Conservation (phyloP, 2,888 invertebrate genomes). For the Loripinus fragilis region DNA sequence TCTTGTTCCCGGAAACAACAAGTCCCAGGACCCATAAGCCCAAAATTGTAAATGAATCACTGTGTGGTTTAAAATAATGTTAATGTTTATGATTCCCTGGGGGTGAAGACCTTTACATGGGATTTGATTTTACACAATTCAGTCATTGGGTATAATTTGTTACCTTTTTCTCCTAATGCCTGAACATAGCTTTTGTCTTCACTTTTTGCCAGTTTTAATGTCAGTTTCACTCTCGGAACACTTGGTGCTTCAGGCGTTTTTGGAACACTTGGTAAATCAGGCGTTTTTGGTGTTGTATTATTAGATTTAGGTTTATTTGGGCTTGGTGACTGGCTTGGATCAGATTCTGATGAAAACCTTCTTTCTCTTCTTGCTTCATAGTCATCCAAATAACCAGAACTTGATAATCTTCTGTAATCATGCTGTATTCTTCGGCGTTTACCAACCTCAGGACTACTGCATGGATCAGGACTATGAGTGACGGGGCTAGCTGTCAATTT, state of each 20-base stretch:
- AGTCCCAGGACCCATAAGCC: no score
- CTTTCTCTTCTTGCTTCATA: conserved; percentile 76
- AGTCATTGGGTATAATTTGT: no score
- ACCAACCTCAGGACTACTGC: conserved; percentile 75
- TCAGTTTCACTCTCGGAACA: conserved; percentile 64
- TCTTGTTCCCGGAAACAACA: no score
- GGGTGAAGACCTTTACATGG: no score
- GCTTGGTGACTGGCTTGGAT: conserved; percentile 64
- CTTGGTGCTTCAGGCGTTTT: conserved; percentile 31
- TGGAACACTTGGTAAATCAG: conserved; percentile 48
- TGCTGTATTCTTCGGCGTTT: conserved; percentile 81
- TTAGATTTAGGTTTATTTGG: conserved; percentile 56
- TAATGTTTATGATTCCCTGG: no score
- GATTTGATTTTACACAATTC: no score
- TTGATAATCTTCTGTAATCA: conserved; percentile 81
- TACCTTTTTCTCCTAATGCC: background rate
- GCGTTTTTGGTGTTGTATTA: conserved; percentile 50
- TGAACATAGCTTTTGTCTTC: conserved; percentile 23
- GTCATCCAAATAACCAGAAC: conserved; percentile 82
- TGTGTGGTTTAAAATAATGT: no score
- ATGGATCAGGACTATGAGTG: conserved; percentile 50
- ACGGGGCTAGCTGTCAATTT: background rate
- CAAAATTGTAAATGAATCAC: no score
- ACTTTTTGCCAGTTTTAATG: conserved; percentile 51
- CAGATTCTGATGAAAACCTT: conserved; percentile 75